Conservation (phyloP, 1,140 invertebrate species). For the Pseudomyrmex concolor region DNA sequence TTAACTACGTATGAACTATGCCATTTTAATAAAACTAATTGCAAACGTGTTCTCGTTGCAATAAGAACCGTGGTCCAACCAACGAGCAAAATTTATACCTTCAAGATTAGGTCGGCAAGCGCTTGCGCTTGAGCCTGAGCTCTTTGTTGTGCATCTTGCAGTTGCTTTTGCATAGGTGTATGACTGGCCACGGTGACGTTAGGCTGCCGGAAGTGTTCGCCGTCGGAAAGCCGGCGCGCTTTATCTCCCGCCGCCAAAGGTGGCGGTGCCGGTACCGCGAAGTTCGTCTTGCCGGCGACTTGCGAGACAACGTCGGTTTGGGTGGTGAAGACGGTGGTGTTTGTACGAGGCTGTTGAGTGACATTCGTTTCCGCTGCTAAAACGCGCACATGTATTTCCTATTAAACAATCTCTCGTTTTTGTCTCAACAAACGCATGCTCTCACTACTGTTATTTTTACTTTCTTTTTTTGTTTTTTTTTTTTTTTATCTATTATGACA, state of each 20-base stretch:
- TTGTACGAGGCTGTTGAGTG: slow-evolving; percentile 84
- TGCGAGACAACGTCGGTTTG: slow-evolving; percentile 83
- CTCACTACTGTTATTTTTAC: neutral
- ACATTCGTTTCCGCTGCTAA: slow-evolving; percentile 86
- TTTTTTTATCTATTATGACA: slow-evolving; percentile 35
- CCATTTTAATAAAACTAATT: neutral
- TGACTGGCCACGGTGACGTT: slow-evolving; percentile 84
- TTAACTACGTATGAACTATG: neutral
- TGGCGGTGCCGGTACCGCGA: slow-evolving; percentile 87
- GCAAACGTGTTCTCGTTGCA: neutral
- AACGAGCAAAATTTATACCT: slow-evolving; percentile 70
- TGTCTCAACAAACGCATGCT: neutral
- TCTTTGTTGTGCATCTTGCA: slow-evolving; percentile 85
- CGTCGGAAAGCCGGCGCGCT: slow-evolving; percentile 87
- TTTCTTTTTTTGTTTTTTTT: too few relatives aligned
- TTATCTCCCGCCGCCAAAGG: slow-evolving; percentile 85
- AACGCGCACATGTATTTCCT: slow-evolving; percentile 9
- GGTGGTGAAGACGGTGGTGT: slow-evolving; percentile 83
- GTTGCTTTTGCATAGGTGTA: slow-evolving; percentile 82
- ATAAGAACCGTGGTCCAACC: neutral
- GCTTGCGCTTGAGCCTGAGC: slow-evolving; percentile 84
- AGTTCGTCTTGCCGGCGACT: slow-evolving; percentile 85
- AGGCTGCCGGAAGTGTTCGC: slow-evolving; percentile 87
- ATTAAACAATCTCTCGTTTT: neutral
- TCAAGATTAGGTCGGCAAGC: slow-evolving; percentile 83